Conservation (phyloP, 2,113 vertebrate genomes). For the Collichthys lucidus region DNA sequence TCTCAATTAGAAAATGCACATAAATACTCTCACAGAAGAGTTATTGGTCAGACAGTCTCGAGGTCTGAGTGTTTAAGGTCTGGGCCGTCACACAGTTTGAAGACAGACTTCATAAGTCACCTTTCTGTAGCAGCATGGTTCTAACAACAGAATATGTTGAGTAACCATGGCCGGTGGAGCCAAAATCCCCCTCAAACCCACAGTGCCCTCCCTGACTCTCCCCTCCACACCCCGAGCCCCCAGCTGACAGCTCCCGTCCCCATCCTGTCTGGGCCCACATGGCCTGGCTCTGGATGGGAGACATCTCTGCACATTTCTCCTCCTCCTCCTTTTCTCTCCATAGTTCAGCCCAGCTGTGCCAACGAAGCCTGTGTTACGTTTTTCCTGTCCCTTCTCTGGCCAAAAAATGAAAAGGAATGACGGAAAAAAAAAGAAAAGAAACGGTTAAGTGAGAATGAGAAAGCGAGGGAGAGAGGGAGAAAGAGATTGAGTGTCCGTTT, state of each 20-base stretch:
- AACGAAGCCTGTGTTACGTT: conserved; percentile 60
- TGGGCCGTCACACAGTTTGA: conserved; percentile 54
- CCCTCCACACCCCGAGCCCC: conserved; percentile 33
- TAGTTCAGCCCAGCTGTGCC: conserved; percentile 66
- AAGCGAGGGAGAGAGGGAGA: conserved; percentile 33
- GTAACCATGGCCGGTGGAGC: conserved; percentile 25
- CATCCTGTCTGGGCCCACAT: conserved; percentile 63
- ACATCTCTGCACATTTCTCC: conserved; percentile 64
- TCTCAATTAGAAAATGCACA: conserved; percentile 48
- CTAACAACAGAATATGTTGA: conserved; percentile 56
- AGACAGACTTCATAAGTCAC: conserved; percentile 65
- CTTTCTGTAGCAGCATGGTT: conserved; percentile 39
- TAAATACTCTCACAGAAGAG: conserved; percentile 40
- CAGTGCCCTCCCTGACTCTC: conserved; percentile 34
- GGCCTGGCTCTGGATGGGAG: conserved; percentile 50
- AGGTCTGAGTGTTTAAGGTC: conserved; percentile 54
- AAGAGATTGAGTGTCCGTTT: conserved; percentile 67
- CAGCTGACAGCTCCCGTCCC: conserved; percentile 66
- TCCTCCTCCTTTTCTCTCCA: conserved; percentile 22
- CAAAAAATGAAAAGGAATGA: conserved; percentile 67
- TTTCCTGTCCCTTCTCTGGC: conserved; percentile 69
- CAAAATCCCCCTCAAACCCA: conserved; percentile 56
- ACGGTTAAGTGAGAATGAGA: conserved; percentile 56
- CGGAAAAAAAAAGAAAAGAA: conserved; percentile 50
- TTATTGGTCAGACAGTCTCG: conserved; percentile 59